phyloP scores from a whole-genome alignment of 2,797 vertebrate species.

The Phoxinus dragarum region DNA sequence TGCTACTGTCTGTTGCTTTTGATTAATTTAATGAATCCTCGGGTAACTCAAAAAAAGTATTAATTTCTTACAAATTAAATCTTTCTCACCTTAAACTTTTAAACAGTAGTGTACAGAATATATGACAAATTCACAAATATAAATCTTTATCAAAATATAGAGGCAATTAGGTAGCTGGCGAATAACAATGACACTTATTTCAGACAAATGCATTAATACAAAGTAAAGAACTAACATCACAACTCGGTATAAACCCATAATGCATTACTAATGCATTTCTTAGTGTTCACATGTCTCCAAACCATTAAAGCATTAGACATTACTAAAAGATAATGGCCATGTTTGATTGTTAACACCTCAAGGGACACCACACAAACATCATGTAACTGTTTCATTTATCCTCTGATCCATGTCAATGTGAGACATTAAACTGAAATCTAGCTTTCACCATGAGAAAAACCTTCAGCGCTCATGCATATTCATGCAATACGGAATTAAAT shows the following conservation, averaged over 20 bases:
- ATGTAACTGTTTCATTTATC: background rate
- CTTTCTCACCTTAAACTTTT: background rate
- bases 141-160: background rate
- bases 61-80: background rate
- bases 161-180: background rate
- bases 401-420: background rate
- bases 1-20: background rate
- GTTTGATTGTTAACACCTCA: slow-evolving; percentile 4
- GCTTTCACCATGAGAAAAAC: background rate
- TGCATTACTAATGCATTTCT: slow-evolving; percentile 5
- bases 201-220: background rate
- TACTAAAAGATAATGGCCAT: background rate
- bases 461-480: background rate
- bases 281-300: background rate
- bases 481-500: background rate
- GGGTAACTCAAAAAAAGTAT: background rate
- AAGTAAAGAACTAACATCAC: background rate
- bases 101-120: background rate
- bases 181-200: background rate
- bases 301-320: slow-evolving; percentile 11
- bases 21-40: background rate
- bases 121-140: background rate
- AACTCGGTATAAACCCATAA: background rate
- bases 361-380: background rate
- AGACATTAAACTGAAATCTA: background rate